phyloP scores from a whole-genome alignment of 2,113 vertebrate genomes.

The Myotis lucifugus region DNA sequence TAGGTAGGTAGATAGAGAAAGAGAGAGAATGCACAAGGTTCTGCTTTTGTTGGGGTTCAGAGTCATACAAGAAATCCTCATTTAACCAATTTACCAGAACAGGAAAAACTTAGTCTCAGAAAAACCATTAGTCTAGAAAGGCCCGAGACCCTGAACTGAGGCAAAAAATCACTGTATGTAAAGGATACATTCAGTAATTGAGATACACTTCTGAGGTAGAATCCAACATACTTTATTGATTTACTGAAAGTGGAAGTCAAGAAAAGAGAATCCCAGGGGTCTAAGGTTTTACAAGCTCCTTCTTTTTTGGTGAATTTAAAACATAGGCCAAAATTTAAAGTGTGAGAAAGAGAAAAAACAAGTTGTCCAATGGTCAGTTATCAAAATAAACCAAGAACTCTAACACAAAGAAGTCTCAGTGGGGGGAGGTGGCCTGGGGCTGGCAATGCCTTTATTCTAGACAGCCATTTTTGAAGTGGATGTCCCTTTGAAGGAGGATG shows the following conservation, averaged over 20 bases:
- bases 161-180: neutral
- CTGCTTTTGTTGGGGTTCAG: neutral
- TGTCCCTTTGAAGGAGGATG: neutral
- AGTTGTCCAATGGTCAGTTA: neutral
- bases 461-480: neutral
- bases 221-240: neutral
- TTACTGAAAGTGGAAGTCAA: neutral
- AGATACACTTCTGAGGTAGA: neutral
- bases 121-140: neutral
- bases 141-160: accelerated
- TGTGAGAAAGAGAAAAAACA: neutral
- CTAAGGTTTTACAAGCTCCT: neutral
- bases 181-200: neutral
- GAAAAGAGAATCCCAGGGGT: neutral
- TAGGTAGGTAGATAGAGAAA: neutral
- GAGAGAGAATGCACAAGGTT: neutral
- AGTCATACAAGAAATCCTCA: neutral
- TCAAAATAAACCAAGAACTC: neutral
- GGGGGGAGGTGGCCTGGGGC: neutral
- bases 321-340: neutral
- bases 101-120: neutral
- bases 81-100: neutral
- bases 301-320: neutral
- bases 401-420: neutral
- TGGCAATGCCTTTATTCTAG: neutral